Evolutionary conservation across 2,888 invertebrate genomes (phyloP), one percentile per base, ranked within the genome.

Genomic region (Chromoteleia sp.): DNA sequence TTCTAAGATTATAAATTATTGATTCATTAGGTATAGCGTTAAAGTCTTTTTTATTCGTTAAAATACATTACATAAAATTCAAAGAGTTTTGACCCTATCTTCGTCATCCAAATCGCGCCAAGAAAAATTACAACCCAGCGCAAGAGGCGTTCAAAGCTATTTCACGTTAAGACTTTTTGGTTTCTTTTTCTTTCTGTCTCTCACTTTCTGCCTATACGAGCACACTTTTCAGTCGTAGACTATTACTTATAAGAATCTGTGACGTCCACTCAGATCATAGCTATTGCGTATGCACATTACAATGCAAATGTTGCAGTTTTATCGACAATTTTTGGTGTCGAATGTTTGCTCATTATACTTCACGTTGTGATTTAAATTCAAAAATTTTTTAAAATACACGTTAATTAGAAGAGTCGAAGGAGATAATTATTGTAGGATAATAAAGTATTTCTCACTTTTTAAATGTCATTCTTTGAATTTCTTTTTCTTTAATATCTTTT

Each of bases 251-350:
- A 87, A 87, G 85, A 84, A 88, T 87, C 85, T 85, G 86, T 84
- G 86, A 88, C 19, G 88, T 87, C 87, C 87, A 87, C 84, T 79
- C 85, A 87, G 85, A 89, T 89, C 88, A 89, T 88, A 89, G 87
- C 33, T 41, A 45, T 56, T 52, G 43, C 54, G 39, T 10, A 36
- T 19, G 86, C 86, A 85, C 87, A 89, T 88, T 88, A 88, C 87
- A 87, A 89, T 89, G 87, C 88, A 89, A 88, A 88, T 86, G 86
- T 17, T 48, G 48, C 25, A n/a, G 21, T 48, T 48, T 50, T 50
- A 39, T 50, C 39, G 65, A 50, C 19, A 39, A 36, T 50, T 50
- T 50, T 63, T 19, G 50, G 48, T 33, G 21, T 41, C 21, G 14
- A 58, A 56, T 56, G 8, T 19, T 58, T 58, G 25, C 33, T 25